Conservation (phyloP, 2,113 vertebrate genomes). For the Talpa occidentalis region DNA sequence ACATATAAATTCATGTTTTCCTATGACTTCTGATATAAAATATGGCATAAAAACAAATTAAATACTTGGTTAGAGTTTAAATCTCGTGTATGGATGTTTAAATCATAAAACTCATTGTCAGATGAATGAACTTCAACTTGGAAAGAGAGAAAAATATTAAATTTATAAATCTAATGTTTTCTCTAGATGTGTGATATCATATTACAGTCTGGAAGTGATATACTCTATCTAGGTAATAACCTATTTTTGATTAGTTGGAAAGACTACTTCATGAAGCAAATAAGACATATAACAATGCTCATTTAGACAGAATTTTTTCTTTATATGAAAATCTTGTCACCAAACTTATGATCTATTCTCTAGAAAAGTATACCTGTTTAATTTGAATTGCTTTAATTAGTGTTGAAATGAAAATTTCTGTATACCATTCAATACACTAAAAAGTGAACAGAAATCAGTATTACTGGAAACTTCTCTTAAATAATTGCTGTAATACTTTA, state of each 20-base stretch:
- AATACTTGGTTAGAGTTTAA: background rate
- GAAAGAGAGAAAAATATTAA: background rate
- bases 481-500: background rate
- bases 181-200: background rate
- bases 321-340: background rate
- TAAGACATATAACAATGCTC: background rate
- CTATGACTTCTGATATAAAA: background rate
- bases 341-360: background rate
- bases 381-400: constrained; percentile 21
- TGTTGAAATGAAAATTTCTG: background rate
- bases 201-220: background rate
- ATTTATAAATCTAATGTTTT: constrained; percentile 16
- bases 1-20: background rate
- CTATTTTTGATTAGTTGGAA: constrained; percentile 4
- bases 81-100: background rate
- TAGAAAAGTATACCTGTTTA: background rate
- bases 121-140: background rate
- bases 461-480: background rate
- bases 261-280: background rate
- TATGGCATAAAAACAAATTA: background rate
- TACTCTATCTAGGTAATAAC: background rate
- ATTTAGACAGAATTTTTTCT: constrained; percentile 28
- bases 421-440: background rate
- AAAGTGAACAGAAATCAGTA: constrained; percentile 33
- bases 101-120: constrained; percentile 21